A percentile compares a stretch with the other conserved stretches of the same genome.
These are phyloP conservation scores for Meiosimyza platycephala DNA, from an alignment of 2,888 invertebrate genomes.

Conservation along the genomic window DNA sequence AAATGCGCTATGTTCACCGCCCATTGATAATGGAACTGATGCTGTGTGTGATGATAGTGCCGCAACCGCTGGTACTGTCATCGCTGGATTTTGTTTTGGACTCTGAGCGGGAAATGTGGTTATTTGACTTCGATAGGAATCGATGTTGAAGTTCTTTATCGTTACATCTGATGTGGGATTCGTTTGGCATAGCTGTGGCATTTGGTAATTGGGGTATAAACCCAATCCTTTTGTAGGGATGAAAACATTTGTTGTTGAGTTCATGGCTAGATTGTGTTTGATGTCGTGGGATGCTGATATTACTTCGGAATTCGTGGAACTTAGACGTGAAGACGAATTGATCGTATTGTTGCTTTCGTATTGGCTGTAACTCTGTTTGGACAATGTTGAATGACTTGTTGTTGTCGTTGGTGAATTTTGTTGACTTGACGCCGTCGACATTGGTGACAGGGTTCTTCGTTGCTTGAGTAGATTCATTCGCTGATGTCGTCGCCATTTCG, in stretches of 20 bases:
- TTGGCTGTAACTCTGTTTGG: conserved; percentile 65
- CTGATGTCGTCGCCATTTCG: conserved; percentile 97
- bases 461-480: conserved; percentile 93
- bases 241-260: conserved; percentile 33
- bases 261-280: conserved; percentile 32
- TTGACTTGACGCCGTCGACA: conserved; percentile 67
- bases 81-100: neutral
- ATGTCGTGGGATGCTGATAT: conserved; percentile 26
- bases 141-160: conserved; percentile 34
- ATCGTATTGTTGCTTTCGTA: conserved; percentile 21
- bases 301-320: conserved; percentile 31
- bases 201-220: conserved; percentile 11
- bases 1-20: conserved; percentile 92
- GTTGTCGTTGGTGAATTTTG: conserved; percentile 38
- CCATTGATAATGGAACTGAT: conserved; percentile 76
- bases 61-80: conserved; percentile 62
- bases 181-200: conserved; percentile 59
- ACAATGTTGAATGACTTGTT: conserved; percentile 41
- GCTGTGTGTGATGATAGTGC: conserved; percentile 65
- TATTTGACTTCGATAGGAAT: conserved; percentile 24
- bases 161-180: conserved; percentile 38
- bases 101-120: conserved; percentile 30
- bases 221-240: conserved; percentile 36
- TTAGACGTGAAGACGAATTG: conserved; percentile 21
- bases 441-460: conserved; percentile 74